Evolutionary conservation across 2,888 invertebrate genomes (phyloP), one percentile per base, ranked within the genome.

Genomic region (Lithophane ornitopus): DNA sequence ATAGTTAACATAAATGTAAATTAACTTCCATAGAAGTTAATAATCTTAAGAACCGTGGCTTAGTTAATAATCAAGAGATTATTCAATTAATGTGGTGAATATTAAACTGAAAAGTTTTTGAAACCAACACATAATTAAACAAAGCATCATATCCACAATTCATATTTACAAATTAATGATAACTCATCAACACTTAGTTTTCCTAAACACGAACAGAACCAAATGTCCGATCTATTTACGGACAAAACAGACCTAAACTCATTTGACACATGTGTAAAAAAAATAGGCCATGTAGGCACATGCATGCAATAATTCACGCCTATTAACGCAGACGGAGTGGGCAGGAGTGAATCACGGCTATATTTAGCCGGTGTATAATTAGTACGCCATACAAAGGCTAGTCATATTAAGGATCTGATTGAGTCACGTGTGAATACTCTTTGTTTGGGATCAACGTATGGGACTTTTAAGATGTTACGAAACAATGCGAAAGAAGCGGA

Each of bases 311-410:
- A 92, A 90, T 88, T 92, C 85, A 91, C 85, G 90, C 88, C 89
- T 90, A 90, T 89, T 89, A 82, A 84, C 86, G 74, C 86, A 87
- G 90, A 86, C 82, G 83, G 87, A 88, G 91, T 91, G 93, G 93
- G 94, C 92, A 93, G 91, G 92, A 93, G 92, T 95, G 95, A 95
- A 87, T 95, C 95, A 95, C 91, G 78, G 65, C 89, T 94, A 94
- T 90, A 92, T 93, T 93, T 94, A 94, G 89, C 63, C 52, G 59
- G 78, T 83, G 90, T 94, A 95, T 94, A 94, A 93, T 94, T 94
- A 95, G 93, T 91, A 88, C 89, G 89, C 92, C 92, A 92, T 94
- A 95, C 94, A 94, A 94, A 94, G 93, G 86, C 90, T 89, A 84
- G 74, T 78, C 76, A 66, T 73, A 73, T 78, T 82, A 86, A 87